These are phyloP conservation scores for Schizopygopsis malacanthus DNA, from an alignment of 2,797 vertebrate species.

Conservation along the genomic window DNA sequence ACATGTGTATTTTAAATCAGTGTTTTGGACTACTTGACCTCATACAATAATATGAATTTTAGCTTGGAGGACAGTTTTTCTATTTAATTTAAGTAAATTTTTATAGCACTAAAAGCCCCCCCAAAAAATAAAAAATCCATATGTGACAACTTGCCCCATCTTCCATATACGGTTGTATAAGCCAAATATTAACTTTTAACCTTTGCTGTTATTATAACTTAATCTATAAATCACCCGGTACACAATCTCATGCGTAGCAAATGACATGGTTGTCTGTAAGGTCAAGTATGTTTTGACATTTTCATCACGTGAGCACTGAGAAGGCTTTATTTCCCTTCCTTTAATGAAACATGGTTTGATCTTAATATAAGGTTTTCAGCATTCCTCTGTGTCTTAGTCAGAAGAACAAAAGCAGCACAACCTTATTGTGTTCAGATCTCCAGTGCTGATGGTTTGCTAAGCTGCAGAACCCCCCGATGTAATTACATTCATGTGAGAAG, in stretches of 20 bases:
- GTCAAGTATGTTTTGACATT: conserved; percentile 18
- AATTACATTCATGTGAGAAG: conserved; percentile 66
- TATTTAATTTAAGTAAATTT: too few species aligned
- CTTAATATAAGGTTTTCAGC: not conserved
- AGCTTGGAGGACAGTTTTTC: too few species aligned
- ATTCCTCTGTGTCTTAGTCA: conserved; percentile 18
- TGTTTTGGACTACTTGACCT: too few species aligned
- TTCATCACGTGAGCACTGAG: not conserved
- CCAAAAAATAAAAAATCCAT: too few species aligned
- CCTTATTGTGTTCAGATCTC: conserved; percentile 1
- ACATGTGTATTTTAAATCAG: too few species aligned
- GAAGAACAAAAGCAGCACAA: conserved; percentile 13
- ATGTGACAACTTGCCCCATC: too few species aligned
- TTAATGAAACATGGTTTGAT: not conserved
- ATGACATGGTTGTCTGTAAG: not conserved
- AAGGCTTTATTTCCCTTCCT: not conserved
- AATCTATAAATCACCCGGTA: not conserved
- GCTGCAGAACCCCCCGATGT: conserved; percentile 56
- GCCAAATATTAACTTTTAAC: not conserved
- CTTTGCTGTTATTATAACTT: conserved; percentile 3
- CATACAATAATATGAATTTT: too few species aligned
- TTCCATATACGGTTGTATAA: not conserved
- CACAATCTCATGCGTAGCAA: not conserved
- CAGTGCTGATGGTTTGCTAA: conserved; percentile 11
- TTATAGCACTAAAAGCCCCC: too few species aligned